Evolutionary conservation across 2,888 invertebrate species (phyloP).

Genomic region (Aphidoletes aphidimyza): DNA sequence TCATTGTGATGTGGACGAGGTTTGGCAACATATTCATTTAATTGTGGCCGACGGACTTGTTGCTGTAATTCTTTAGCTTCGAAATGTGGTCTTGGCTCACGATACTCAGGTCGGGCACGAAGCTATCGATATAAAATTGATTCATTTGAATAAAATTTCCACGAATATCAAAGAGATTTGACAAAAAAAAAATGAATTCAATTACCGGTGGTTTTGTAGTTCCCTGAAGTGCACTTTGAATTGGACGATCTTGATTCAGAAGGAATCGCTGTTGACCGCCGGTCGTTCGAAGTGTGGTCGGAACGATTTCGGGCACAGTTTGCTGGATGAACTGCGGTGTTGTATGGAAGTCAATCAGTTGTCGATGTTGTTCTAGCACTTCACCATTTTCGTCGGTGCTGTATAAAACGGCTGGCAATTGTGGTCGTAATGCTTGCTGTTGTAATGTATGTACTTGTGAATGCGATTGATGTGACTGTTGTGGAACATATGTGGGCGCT

Average conservation of each 20-base stretch:
- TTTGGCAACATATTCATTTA: slow-evolving; percentile 3
- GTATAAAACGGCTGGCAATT: slow-evolving; percentile 58
- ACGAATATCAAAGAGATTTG: too few species aligned
- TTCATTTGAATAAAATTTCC: background rate
- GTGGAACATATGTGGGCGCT: slow-evolving; percentile 70
- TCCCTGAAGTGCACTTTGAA: slow-evolving; percentile 63
- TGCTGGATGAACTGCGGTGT: slow-evolving; percentile 58
- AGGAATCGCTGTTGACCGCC: slow-evolving; percentile 61
- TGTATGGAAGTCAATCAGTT: slow-evolving; percentile 5
- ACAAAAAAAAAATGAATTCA: slow-evolving; percentile 3
- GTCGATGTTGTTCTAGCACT: slow-evolving; percentile 9
- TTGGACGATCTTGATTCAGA: slow-evolving; percentile 48
- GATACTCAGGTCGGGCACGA: slow-evolving; percentile 67
- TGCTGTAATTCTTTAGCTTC: slow-evolving; percentile 64
- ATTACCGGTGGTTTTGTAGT: slow-evolving; percentile 30
- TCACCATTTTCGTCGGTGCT: slow-evolving; percentile 47
- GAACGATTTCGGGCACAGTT: background rate
- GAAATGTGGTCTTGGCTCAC: slow-evolving; percentile 69
- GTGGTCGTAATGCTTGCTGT: slow-evolving; percentile 62
- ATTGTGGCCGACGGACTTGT: slow-evolving; percentile 59
- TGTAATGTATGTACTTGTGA: slow-evolving; percentile 67
- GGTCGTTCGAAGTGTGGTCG: slow-evolving; percentile 6
- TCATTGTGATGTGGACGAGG: slow-evolving; percentile 2
- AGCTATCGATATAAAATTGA: slow-evolving; percentile 58
- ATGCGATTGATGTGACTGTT: slow-evolving; percentile 66